These are phyloP conservation scores for Aulostomus chinensis DNA, from an alignment of 2,797 vertebrate genomes.

Conservation along the genomic window DNA sequence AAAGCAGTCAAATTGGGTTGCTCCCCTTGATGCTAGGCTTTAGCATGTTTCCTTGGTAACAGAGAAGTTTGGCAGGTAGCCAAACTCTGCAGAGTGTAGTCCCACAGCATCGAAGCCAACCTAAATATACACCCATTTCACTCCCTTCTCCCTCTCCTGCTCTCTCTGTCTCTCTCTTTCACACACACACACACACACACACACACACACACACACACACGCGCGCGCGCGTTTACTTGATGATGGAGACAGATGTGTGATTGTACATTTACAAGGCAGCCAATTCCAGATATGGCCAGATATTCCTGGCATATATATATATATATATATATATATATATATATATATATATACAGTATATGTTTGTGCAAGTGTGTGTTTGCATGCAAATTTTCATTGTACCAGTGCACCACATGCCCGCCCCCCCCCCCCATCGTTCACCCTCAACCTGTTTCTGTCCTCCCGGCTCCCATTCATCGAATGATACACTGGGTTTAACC, in stretches of 20 bases:
- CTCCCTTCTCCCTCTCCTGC: slow-evolving; percentile 23
- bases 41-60: slow-evolving; percentile 81
- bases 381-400: not conserved
- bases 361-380: not conserved
- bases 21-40: slow-evolving; percentile 58
- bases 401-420: not conserved
- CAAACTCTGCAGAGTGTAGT: slow-evolving; percentile 67
- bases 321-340: no score
- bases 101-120: slow-evolving; percentile 56
- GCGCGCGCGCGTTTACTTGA: no score
- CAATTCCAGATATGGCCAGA: slow-evolving; percentile 26
- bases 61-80: slow-evolving; percentile 67
- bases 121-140: slow-evolving; percentile 63
- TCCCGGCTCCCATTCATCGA: not conserved
- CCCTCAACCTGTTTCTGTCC: not conserved
- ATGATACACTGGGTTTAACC: not conserved
- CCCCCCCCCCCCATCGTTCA: not conserved
- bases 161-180: no score
- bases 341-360: no score
- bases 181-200: no score
- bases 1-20: slow-evolving; percentile 53
- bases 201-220: slow-evolving; percentile 12
- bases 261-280: slow-evolving; percentile 9
- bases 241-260: slow-evolving; percentile 20
- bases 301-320: not conserved